Percentiles rank a stretch among this genome's conserved stretches.
Evolutionary conservation across 2,113 vertebrate species (phyloP).

Genomic region (Pomatorhinus ruficollis): DNA sequence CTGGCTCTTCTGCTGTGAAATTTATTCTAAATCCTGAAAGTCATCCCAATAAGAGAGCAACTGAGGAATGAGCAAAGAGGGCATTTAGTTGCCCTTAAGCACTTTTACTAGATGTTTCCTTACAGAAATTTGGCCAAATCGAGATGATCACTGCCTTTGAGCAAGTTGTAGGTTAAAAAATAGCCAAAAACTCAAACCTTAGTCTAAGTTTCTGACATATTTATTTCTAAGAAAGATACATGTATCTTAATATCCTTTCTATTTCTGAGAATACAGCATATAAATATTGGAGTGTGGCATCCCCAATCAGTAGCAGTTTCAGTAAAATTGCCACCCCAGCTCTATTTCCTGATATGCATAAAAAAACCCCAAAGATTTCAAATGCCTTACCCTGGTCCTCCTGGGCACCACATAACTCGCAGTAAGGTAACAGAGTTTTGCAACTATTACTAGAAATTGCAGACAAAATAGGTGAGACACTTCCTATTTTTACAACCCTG

Average conservation of each 20-base stretch:
- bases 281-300: not conserved
- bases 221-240: not conserved
- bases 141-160: not conserved
- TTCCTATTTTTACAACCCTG: not conserved
- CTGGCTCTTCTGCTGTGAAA: not conserved
- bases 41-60: not conserved
- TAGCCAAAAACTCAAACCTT: rapidly evolving
- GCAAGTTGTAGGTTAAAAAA: not conserved
- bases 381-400: not conserved
- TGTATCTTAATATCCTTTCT: not conserved
- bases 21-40: not conserved
- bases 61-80: not conserved
- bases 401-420: rapidly evolving
- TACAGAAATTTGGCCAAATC: not conserved
- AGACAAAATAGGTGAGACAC: not conserved
- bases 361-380: not conserved
- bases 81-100: not conserved
- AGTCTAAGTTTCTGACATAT: not conserved
- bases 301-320: not conserved
- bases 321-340: not conserved
- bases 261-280: not conserved
- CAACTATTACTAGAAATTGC: not conserved
- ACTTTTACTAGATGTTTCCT: not conserved
- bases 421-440: not conserved
- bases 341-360: not conserved